Base-by-base conservation (phyloP, 1,140 invertebrate genomes). In the Drosophila burlai region DNA sequence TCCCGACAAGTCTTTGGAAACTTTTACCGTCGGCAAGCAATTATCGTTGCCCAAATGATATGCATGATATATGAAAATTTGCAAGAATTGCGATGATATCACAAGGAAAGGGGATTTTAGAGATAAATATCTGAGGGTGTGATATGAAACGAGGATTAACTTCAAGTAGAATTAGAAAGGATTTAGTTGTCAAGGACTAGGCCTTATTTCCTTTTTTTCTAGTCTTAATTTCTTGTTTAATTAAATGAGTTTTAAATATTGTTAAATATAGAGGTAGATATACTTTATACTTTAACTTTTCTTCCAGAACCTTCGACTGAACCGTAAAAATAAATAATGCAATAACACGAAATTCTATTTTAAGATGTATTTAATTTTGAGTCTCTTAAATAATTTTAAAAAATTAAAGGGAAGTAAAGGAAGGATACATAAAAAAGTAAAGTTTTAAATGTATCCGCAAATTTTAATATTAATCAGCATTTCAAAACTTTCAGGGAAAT, bases 1-100 rank as follows among this genome's bases (percentile, higher is more conserved):
- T 4, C 21, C 38, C 29, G 52, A 16, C 45, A 57, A 72, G 52
- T 76, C 74, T 59, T 76, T 9, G 71, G 29, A 75, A 76, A 65
- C 18, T 64, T 76, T 54, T 64, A 26, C 54, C 36, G 54, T 21
- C 36, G 54, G 21, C 54, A 26, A n/a, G 36, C 15, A 7, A 26
- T 57, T 57, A 73, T 52, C 52, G 18, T 42, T 34, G 13, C 1
- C 1, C 6, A 4, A 46, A 45, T 54, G 47, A 69, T 54, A 52
- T 69, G 62, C 66, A 66, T 46, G 16, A 24, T 36, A 45, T 31
- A 36, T 50, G 38, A 7, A 24, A 40, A 55, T 18, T 29, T 42
- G 36, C 29, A 26, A 18, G 40, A 74, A 72, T 42, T 21, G 9
- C 18, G 21, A 34, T 61, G 68, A 73, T 60, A 45, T 73, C 46